phyloP scores from a whole-genome alignment of 2,113 vertebrate species.

The Theristicus caerulescens region DNA sequence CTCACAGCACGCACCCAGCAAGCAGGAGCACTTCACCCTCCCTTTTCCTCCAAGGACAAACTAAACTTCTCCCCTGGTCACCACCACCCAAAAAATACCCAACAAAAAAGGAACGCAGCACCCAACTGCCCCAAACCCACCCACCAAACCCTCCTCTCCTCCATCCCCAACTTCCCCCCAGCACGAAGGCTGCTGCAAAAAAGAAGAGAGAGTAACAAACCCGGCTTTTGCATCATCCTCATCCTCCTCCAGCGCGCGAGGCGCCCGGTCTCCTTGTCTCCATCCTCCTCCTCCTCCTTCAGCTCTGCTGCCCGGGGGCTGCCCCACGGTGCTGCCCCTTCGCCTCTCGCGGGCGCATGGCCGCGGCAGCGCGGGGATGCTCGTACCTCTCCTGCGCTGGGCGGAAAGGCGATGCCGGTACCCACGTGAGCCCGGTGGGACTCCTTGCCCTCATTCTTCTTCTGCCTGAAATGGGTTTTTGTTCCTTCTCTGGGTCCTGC shows the following conservation, averaged over 20 bases:
- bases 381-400: neutral
- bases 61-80: neutral
- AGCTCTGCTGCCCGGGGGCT: neutral
- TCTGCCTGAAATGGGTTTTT: conserved; percentile 35
- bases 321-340: neutral
- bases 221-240: neutral
- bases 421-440: conserved; percentile 68
- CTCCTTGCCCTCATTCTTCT: conserved; percentile 66
- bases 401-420: conserved; percentile 10
- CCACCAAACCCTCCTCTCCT: neutral
- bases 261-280: neutral
- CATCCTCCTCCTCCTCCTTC: neutral
- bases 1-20: fast-evolving
- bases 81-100: neutral
- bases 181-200: neutral
- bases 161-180: neutral
- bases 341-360: neutral
- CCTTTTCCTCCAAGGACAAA: neutral
- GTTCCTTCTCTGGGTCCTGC: neutral
- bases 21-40: neutral
- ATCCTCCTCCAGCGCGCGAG: neutral
- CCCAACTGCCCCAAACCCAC: neutral
- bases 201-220: conserved; percentile 10
- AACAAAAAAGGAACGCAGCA: fast-evolving
- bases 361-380: neutral